A percentile compares a stretch with the other conserved stretches of the same genome.
Conservation (phyloP, 2,113 vertebrate genomes). For the Elgaria multicarinata region DNA sequence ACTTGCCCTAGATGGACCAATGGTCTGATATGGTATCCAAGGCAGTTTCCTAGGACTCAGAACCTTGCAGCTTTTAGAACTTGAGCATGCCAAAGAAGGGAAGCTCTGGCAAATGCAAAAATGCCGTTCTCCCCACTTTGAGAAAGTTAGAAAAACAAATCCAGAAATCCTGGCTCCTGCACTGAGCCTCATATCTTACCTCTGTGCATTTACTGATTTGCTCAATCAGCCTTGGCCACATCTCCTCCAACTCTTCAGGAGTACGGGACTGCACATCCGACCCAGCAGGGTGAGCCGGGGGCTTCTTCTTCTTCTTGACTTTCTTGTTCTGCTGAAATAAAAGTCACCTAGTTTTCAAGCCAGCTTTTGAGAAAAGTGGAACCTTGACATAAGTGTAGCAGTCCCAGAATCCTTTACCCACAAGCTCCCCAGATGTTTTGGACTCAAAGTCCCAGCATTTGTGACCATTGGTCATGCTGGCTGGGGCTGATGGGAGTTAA, state of each 20-base stretch:
- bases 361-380: background rate
- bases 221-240: conserved; percentile 83
- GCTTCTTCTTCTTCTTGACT: conserved; percentile 78
- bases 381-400: background rate
- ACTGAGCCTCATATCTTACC: conserved; percentile 56
- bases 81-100: background rate
- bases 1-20: background rate
- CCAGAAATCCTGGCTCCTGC: background rate
- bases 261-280: background rate
- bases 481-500: background rate
- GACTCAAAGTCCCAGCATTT: too few relatives aligned
- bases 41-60: background rate
- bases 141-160: background rate
- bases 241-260: conserved; percentile 76
- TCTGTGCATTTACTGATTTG: conserved; percentile 77
- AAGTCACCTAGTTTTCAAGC: background rate
- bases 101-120: background rate
- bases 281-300: accelerated
- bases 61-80: background rate
- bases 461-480: background rate
- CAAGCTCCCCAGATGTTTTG: too few relatives aligned
- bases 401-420: background rate
- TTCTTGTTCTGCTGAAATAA: conserved; percentile 79
- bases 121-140: background rate
- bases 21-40: background rate